Evolutionary conservation across 1,140 invertebrate species (phyloP).

Genomic region (Papilio xuthus): DNA sequence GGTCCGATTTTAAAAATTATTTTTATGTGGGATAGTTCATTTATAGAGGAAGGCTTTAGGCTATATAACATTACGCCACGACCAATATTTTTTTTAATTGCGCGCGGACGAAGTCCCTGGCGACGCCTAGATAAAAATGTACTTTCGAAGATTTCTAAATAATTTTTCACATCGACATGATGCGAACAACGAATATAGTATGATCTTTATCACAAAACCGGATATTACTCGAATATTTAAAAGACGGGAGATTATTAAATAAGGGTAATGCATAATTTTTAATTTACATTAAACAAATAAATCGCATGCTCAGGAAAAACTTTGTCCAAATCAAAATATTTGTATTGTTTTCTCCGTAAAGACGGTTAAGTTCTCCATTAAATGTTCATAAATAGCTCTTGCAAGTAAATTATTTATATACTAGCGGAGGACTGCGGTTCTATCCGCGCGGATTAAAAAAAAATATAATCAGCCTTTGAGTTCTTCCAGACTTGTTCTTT

Average conservation of each 20-base stretch:
- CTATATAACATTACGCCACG: no score
- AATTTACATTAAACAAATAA: neutral
- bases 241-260: neutral
- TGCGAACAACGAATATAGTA: neutral
- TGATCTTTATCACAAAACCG: neutral
- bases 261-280: neutral
- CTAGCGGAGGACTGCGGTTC: no score
- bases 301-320: neutral
- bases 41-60: no score
- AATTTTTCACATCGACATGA: neutral
- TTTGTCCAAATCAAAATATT: neutral
- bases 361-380: neutral
- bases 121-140: conserved; percentile 15
- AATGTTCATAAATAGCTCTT: neutral
- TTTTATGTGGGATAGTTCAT: no score
- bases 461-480: no score
- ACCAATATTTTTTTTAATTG: no score
- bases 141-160: conserved; percentile 8
- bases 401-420: no score
- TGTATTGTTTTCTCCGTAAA: neutral
- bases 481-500: no score
- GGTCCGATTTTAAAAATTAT: no score
- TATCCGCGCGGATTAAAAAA: no score
- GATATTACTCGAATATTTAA: neutral
- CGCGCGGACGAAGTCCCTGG: no score